Percentiles rank a stretch among this genome's conserved stretches.
Evolutionary conservation across 2,797 vertebrate species (phyloP).

Genomic region (Crossoptilon crossoptilon): DNA sequence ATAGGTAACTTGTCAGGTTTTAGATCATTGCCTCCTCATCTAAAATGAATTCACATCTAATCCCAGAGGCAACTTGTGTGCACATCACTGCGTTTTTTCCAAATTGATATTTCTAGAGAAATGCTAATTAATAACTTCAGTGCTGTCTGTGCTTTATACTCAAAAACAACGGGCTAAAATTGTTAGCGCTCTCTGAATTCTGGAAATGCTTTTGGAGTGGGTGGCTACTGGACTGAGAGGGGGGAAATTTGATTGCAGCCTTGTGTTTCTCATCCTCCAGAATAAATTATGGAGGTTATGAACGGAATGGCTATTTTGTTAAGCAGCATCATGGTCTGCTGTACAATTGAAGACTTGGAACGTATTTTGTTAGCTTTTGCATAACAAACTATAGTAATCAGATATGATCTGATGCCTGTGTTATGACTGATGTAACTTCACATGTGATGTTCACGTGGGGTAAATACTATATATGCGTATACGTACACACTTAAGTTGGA

Average conservation of each 20-base stretch:
- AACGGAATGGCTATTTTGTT: neutral
- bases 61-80: constrained; percentile 22
- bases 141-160: neutral
- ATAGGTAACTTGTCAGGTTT: constrained; percentile 41
- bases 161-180: neutral
- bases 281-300: neutral
- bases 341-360: neutral
- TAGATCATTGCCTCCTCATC: constrained; percentile 25
- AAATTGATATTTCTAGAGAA: constrained; percentile 53
- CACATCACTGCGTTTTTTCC: neutral
- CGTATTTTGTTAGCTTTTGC: neutral
- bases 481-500: neutral
- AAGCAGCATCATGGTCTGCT: neutral
- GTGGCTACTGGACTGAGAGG: neutral
- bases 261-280: neutral
- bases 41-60: constrained; percentile 52
- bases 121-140: constrained; percentile 53
- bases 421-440: constrained; percentile 12
- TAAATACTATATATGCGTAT: neutral
- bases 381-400: constrained; percentile 10
- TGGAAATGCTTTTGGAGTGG: constrained; percentile 9
- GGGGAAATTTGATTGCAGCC: neutral
- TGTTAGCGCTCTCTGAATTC: constrained; percentile 3
- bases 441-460: constrained; percentile 11
- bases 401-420: neutral